Conservation (phyloP, 2,113 vertebrate species). For the Notiomystis cincta region DNA sequence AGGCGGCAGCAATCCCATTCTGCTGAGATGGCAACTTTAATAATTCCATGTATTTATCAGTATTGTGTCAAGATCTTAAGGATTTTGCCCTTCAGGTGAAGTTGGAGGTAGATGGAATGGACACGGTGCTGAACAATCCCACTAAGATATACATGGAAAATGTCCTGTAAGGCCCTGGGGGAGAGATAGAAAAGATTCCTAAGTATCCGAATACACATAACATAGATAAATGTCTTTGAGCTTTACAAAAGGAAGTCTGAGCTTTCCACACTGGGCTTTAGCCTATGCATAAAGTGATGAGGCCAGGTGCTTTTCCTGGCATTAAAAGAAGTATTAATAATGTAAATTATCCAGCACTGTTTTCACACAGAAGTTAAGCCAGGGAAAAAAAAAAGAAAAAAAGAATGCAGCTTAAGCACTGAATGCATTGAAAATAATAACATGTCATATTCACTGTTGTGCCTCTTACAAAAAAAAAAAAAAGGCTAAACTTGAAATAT, state of each 20-base stretch:
- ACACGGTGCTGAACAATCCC: constrained; percentile 65
- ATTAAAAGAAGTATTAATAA: constrained; percentile 3
- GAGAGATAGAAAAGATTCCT: constrained; percentile 62
- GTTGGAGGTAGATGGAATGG: constrained; percentile 66
- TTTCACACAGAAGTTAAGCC: constrained; percentile 33
- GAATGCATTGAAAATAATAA: constrained; percentile 15
- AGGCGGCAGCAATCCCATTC: constrained; percentile 66
- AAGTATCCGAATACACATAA: constrained; percentile 49
- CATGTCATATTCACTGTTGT: constrained; percentile 10
- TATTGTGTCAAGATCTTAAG: constrained; percentile 76
- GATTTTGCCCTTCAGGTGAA: constrained; percentile 76
- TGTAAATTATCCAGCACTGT: background rate
- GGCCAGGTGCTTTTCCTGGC: background rate
- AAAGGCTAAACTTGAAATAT: background rate
- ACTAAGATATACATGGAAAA: constrained; percentile 65
- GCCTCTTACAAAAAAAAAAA: background rate
- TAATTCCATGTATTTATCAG: constrained; percentile 80
- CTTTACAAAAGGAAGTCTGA: constrained; percentile 13
- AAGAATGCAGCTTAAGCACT: background rate
- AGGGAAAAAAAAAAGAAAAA: background rate
- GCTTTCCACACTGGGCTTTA: background rate
- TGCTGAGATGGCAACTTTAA: constrained; percentile 80
- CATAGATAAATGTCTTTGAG: constrained; percentile 64
- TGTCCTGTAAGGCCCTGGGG: constrained; percentile 55
- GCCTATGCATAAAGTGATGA: constrained; percentile 4